phyloP scores from a whole-genome alignment of 2,797 vertebrate species.

The Ctenosaura bakeri region DNA sequence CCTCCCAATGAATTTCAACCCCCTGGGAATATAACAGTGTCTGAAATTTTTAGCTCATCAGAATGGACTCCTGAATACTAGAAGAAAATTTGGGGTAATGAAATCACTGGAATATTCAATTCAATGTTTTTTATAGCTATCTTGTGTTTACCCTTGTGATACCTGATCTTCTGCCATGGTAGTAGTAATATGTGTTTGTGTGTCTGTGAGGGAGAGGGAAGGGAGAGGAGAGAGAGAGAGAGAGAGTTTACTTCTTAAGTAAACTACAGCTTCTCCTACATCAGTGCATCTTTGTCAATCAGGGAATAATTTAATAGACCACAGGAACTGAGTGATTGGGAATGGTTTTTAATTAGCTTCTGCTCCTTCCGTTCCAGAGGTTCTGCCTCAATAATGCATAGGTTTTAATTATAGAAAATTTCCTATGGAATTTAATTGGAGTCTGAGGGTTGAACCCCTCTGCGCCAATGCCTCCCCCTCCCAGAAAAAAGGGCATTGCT shows the following conservation, averaged over 20 bases:
- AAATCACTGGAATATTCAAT: background rate
- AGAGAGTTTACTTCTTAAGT: background rate
- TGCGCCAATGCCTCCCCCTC: background rate
- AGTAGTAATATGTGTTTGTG: background rate
- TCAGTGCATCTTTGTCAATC: slow-evolving; percentile 15
- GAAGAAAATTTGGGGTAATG: background rate
- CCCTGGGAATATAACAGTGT: background rate
- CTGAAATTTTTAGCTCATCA: background rate
- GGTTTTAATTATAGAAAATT: slow-evolving; percentile 51
- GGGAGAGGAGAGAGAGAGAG: background rate
- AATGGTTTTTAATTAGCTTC: slow-evolving; percentile 46
- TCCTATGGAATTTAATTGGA: slow-evolving; percentile 56
- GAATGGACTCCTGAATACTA: background rate
- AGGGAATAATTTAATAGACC: slow-evolving; percentile 27
- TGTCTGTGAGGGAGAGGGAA: background rate
- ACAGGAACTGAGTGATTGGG: slow-evolving; percentile 37
- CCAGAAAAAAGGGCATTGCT: slow-evolving; percentile 15
- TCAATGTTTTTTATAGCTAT: background rate
- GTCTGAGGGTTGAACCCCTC: background rate
- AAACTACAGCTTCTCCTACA: background rate
- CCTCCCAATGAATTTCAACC: background rate
- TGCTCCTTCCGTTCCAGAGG: slow-evolving; percentile 12
- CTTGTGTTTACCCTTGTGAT: slow-evolving; percentile 5
- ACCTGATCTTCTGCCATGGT: background rate
- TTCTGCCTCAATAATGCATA: slow-evolving; percentile 38